Percentiles rank a stretch among this genome's conserved stretches.
Conservation (phyloP, 2,888 invertebrate genomes). For the Campoletis raptor region DNA sequence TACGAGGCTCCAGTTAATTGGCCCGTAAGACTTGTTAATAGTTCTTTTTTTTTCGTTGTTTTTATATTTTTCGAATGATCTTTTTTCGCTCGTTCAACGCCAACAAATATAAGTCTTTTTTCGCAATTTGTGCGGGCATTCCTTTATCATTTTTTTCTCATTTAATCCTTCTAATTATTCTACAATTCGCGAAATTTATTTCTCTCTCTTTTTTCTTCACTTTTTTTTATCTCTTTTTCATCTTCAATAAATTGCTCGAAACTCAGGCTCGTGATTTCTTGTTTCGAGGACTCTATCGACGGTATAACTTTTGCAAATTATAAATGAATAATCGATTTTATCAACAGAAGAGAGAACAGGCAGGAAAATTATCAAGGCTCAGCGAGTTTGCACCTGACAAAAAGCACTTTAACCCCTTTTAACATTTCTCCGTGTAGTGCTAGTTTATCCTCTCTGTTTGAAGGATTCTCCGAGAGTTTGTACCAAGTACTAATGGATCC, state of each 20-base stretch:
- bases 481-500: conserved; percentile 5
- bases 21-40: conserved; percentile 27
- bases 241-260: conserved; percentile 18
- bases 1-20: conserved; percentile 44
- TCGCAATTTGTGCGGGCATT: background rate
- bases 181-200: background rate
- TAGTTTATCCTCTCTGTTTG: conserved; percentile 8
- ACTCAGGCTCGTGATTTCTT: conserved; percentile 3
- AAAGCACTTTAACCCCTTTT: conserved; percentile 23
- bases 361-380: conserved; percentile 27
- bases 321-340: conserved; percentile 51
- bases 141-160: background rate
- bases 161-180: background rate
- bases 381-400: conserved; percentile 42
- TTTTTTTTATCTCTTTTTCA: background rate
- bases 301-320: conserved; percentile 35
- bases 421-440: background rate
- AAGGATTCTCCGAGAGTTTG: background rate
- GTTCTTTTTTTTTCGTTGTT: background rate
- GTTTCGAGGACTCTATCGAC: conserved; percentile 16
- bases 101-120: background rate
- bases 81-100: background rate
- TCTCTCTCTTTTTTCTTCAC: background rate
- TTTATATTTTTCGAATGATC: background rate
- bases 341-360: background rate